Evolutionary conservation across 2,113 vertebrate genomes (phyloP), one percentile per base, ranked within the genome.

Genomic region (Salvelinus namaycush): DNA sequence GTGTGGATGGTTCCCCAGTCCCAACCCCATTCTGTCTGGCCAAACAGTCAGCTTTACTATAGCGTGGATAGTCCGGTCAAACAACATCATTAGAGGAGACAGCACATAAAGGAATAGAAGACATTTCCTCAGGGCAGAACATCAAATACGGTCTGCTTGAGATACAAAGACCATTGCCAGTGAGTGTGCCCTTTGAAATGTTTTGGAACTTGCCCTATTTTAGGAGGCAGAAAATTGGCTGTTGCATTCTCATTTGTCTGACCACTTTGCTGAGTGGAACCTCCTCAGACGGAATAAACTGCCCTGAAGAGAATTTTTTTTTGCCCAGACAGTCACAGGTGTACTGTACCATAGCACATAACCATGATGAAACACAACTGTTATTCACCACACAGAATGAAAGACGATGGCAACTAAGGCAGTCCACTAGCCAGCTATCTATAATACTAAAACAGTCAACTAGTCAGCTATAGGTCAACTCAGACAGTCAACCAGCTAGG

Each of bases 141-240:
- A 62, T 62, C 70, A 62, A 59, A 59, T 12, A 54, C 48, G 11
- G 34, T 44, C 48, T 44, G 31, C 13, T 26, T 70, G 24, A 44
- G 57, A 67, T 60, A 70, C 54, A 70, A 31, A 44, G 18, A 49
- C 24, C 13, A 64, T 66, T 48, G 22, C 27, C 11, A 12, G 62
- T 67, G 26, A 18, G 26, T 26, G 54, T 54, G 51, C 59, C 69
- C 66, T 77, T 64, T 31, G 14, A 74, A 27, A 68, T 22, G 3
- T 59, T 70, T 70, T 39, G 62, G 24, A 78, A 70, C 48, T 72
- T 79, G 60, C 68, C 67, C 48, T 24, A 49, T 67, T 74, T 76
- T 72, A 72, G 60, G 64, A 71, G 66, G 49, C 65, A 48, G 71
- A 44, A 65, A 69, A 76, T 67, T 27, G 14, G 18, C 62, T 60